A percentile compares a stretch with the other conserved stretches of the same genome.
These are phyloP conservation scores for Tetrax tetrax DNA, from an alignment of 2,113 vertebrate genomes.

Conservation along the genomic window DNA sequence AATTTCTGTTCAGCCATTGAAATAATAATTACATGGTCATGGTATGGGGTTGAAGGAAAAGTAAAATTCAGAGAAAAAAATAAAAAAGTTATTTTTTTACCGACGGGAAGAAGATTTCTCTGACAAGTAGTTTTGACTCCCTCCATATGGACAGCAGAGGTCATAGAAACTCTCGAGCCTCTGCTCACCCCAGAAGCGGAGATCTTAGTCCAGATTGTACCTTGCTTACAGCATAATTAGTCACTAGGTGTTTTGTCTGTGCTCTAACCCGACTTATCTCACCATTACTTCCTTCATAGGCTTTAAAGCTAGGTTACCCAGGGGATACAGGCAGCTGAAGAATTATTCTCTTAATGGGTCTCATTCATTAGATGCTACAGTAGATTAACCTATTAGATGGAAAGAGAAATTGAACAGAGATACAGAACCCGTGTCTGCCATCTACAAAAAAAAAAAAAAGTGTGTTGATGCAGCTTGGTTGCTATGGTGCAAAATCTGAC, in stretches of 20 bases:
- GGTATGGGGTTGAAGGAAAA: not conserved
- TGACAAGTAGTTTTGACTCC: not conserved
- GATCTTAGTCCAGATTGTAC: not conserved
- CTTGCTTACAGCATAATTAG: not conserved
- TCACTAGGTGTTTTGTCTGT: not conserved
- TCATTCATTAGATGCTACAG: not conserved
- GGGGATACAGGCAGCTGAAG: not conserved
- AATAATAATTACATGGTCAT: not conserved
- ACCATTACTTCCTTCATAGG: not conserved
- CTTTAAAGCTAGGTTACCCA: not conserved
- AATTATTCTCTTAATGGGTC: not conserved
- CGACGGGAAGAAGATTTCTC: not conserved
- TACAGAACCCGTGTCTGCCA: not conserved
- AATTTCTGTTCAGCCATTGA: not conserved
- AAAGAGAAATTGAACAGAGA: not conserved
- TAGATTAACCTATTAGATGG: not conserved
- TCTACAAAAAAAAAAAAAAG: not conserved
- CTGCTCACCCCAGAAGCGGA: not conserved
- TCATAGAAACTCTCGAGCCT: not conserved
- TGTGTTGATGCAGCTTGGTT: not conserved
- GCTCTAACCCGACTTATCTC: not conserved
- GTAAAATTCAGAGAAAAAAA: not conserved
- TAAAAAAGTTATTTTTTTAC: not conserved
- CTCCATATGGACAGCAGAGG: not conserved
- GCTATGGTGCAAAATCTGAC: not conserved